Conservation (phyloP, 1,140 invertebrate species). For the Centruroides vittatus region DNA sequence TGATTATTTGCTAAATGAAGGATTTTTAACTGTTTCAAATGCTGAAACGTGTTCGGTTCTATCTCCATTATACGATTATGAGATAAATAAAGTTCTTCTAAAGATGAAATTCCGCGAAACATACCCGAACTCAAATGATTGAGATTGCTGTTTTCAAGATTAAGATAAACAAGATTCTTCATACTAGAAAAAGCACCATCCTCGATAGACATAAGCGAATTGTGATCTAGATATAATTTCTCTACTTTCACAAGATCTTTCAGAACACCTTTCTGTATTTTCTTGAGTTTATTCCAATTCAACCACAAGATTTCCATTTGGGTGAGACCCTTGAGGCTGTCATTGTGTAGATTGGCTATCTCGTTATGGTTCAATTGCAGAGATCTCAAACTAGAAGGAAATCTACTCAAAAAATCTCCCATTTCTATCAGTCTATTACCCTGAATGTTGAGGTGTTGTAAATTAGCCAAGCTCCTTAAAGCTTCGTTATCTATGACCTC, state of each 20-base stretch:
- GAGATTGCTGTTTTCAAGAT: slow-evolving; percentile 25
- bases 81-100: slow-evolving; percentile 47
- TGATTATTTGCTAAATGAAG: slow-evolving; percentile 48
- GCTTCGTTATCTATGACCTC: slow-evolving; percentile 64
- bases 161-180: slow-evolving; percentile 49
- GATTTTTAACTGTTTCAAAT: slow-evolving; percentile 41
- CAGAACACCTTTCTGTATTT: slow-evolving; percentile 53
- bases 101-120: slow-evolving; percentile 49
- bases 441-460: slow-evolving; percentile 80
- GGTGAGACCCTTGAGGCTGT: slow-evolving; percentile 57
- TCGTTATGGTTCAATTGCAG: slow-evolving; percentile 74
- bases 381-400: slow-evolving; percentile 55
- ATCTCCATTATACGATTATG: slow-evolving; percentile 38
- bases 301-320: slow-evolving; percentile 75
- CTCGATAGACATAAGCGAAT: slow-evolving; percentile 62
- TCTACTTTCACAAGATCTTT: slow-evolving; percentile 55
- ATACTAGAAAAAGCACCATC: slow-evolving; percentile 59
- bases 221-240: slow-evolving; percentile 65
- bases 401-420: slow-evolving; percentile 54
- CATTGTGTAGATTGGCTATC: slow-evolving; percentile 56
- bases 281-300: slow-evolving; percentile 60
- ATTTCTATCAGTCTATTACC: slow-evolving; percentile 58
- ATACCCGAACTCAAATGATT: slow-evolving; percentile 23
- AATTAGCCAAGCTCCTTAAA: slow-evolving; percentile 56
- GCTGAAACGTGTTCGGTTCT: slow-evolving; percentile 41